Evolutionary conservation across 2,113 vertebrate genomes (phyloP).

Genomic region (Excalfactoria chinensis): DNA sequence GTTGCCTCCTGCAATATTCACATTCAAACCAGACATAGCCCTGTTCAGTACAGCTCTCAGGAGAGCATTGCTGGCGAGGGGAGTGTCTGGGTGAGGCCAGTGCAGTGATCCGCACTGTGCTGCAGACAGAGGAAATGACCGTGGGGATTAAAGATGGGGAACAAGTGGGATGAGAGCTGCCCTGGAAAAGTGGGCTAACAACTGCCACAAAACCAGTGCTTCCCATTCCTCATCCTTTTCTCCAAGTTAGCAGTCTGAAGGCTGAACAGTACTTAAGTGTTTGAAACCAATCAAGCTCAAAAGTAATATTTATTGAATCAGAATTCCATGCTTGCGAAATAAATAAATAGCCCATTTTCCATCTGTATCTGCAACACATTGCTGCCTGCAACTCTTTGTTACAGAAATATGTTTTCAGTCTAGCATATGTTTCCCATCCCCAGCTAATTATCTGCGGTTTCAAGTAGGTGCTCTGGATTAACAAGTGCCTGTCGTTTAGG

Average conservation of each 20-base stretch:
- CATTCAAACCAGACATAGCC: background rate
- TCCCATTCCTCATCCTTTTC: background rate
- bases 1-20: background rate
- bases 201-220: background rate
- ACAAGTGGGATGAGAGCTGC: background rate
- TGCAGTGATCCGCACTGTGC: background rate
- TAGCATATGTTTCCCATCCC: background rate
- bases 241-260: background rate
- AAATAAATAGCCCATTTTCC: background rate
- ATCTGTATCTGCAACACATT: background rate
- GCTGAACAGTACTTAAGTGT: background rate
- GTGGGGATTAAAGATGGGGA: background rate
- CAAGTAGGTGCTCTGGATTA: conserved; percentile 31
- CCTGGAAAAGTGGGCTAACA: background rate
- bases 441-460: background rate
- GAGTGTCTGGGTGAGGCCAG: background rate
- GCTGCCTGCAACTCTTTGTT: background rate
- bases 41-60: background rate
- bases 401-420: background rate
- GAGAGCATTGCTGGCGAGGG: background rate
- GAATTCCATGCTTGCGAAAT: background rate
- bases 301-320: background rate
- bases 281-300: background rate
- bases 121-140: background rate
- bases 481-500: conserved; percentile 47